phyloP scores from a whole-genome alignment of 2,113 vertebrate genomes.

The Ondatra zibethicus region DNA sequence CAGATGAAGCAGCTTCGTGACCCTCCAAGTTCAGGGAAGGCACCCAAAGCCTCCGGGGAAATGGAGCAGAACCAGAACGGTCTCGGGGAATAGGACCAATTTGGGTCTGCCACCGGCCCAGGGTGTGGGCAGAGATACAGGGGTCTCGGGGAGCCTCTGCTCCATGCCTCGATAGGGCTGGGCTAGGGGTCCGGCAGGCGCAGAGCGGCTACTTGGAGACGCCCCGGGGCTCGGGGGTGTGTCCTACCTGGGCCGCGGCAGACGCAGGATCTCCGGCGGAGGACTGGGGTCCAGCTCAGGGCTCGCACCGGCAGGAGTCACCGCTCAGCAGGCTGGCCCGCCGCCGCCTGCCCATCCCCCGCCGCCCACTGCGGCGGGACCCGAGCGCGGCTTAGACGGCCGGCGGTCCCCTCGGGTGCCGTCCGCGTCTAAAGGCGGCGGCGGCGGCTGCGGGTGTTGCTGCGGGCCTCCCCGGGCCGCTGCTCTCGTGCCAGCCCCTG shows the following conservation, averaged over 20 bases:
- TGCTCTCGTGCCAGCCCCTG: conserved; percentile 67
- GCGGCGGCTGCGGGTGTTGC: conserved; percentile 55
- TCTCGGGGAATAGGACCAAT: neutral
- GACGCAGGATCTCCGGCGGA: conserved; percentile 38
- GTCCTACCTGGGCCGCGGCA: conserved; percentile 81
- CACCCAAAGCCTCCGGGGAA: conserved; percentile 18
- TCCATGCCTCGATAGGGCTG: neutral
- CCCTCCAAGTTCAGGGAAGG: conserved; percentile 63
- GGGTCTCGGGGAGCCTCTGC: neutral
- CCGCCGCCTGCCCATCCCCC: conserved; percentile 80
- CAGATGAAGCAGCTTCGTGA: conserved; percentile 43
- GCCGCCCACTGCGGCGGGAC: conserved; percentile 75
- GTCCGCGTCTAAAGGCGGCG: conserved; percentile 72
- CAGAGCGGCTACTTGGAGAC: neutral
- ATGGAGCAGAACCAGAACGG: neutral
- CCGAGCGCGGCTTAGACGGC: conserved; percentile 62
- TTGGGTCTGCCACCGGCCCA: neutral
- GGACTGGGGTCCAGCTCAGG: conserved; percentile 54
- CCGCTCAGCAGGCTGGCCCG: conserved; percentile 64
- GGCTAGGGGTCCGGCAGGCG: neutral
- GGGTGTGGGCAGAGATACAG: conserved; percentile 8
- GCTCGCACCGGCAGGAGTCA: neutral
- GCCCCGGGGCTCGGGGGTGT: conserved; percentile 47
- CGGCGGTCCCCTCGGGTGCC: conserved; percentile 10
- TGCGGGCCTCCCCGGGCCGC: conserved; percentile 64